Conservation (phyloP, 2,888 invertebrate species). For the Habrosyne pyritoides region DNA sequence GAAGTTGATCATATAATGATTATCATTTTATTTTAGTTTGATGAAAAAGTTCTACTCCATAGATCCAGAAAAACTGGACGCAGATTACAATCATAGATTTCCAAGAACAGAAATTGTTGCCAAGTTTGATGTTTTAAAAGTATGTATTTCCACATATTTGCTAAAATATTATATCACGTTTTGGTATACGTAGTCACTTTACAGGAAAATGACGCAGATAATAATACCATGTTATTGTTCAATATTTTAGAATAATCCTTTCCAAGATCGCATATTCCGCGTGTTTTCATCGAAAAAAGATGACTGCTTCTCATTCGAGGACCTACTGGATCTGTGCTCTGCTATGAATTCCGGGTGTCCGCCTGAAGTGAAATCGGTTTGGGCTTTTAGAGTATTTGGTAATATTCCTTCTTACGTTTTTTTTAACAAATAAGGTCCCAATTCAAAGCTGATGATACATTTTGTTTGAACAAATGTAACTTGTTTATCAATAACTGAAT, state of each 20-base stretch:
- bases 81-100: slow-evolving; percentile 78
- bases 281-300: slow-evolving; percentile 89
- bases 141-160: slow-evolving; percentile 43
- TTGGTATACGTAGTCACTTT: not conserved
- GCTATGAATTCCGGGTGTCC: slow-evolving; percentile 90
- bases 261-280: slow-evolving; percentile 87
- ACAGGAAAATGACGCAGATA: not conserved
- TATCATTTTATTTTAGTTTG: slow-evolving; percentile 65
- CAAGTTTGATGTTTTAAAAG: slow-evolving; percentile 87
- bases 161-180: not conserved
- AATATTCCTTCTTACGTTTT: slow-evolving; percentile 28
- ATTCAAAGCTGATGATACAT: not conserved
- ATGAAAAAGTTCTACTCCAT: slow-evolving; percentile 83
- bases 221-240: not conserved
- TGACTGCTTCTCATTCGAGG: slow-evolving; percentile 89
- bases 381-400: slow-evolving; percentile 92
- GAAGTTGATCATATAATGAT: too few species aligned
- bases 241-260: slow-evolving; percentile 88
- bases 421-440: slow-evolving; percentile 1
- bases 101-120: slow-evolving; percentile 78
- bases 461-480: not conserved
- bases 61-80: slow-evolving; percentile 64
- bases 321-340: slow-evolving; percentile 90
- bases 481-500: too few species aligned
- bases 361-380: slow-evolving; percentile 87